phyloP scores from a whole-genome alignment of 2,888 invertebrate genomes.

The Agriotes lineatus region DNA sequence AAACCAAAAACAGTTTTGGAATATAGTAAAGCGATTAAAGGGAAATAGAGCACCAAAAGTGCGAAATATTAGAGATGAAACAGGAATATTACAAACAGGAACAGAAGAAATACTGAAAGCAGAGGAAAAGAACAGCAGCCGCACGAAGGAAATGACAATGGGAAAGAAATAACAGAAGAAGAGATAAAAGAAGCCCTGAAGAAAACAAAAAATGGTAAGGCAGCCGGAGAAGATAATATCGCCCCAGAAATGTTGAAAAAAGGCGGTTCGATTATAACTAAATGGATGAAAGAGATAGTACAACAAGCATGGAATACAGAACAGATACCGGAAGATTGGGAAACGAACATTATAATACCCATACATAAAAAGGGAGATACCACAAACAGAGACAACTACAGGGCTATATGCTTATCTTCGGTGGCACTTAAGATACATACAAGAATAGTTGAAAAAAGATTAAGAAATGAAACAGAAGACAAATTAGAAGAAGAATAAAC shows the following conservation, averaged over 20 bases:
- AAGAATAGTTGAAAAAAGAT: neutral
- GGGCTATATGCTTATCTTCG: neutral
- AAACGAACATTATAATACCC: neutral
- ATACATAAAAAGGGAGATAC: neutral
- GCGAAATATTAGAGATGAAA: neutral
- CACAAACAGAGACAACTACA: slow-evolving; percentile 4
- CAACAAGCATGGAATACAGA: slow-evolving; percentile 2
- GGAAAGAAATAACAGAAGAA: neutral
- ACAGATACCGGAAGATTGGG: slow-evolving; percentile 2
- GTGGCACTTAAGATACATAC: slow-evolving; percentile 2
- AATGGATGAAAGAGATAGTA: neutral
- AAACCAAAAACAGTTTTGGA: slow-evolving; percentile 2
- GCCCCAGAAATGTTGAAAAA: neutral
- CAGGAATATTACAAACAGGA: neutral
- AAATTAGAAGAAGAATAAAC: slow-evolving; percentile 10
- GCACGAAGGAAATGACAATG: neutral
- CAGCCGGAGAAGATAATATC: neutral
- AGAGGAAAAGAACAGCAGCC: neutral
- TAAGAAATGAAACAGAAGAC: slow-evolving; percentile 4
- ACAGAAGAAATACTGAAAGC: slow-evolving; percentile 3
- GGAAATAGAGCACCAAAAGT: neutral
- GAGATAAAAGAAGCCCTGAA: neutral
- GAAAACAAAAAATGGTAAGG: neutral
- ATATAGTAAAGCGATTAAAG: neutral
- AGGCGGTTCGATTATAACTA: neutral